Percentiles rank a stretch among this genome's conserved stretches.
These are phyloP conservation scores for Ostrea edulis DNA, from an alignment of 1,140 invertebrate species.

Conservation along the genomic window DNA sequence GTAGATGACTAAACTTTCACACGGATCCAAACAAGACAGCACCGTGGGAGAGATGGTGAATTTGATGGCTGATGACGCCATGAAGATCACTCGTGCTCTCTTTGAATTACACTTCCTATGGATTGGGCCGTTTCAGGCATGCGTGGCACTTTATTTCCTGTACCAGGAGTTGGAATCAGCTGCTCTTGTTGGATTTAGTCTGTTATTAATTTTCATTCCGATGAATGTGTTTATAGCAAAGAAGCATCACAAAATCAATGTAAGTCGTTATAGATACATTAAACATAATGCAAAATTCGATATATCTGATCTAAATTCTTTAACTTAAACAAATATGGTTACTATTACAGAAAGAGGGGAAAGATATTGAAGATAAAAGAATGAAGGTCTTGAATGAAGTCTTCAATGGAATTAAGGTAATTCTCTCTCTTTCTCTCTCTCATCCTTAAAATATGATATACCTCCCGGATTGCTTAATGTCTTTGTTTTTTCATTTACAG, in stretches of 20 bases:
- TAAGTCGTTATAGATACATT: background rate
- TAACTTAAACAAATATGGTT: background rate
- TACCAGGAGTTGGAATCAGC: background rate
- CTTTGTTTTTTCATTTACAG: background rate
- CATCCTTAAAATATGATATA: background rate
- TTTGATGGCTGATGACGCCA: slow-evolving; percentile 8
- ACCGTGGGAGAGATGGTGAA: slow-evolving; percentile 5
- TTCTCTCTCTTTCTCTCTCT: background rate
- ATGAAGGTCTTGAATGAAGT: slow-evolving; percentile 23
- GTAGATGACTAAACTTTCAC: slow-evolving; percentile 27
- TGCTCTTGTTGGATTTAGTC: background rate
- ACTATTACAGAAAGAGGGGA: background rate
- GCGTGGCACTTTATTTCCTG: background rate
- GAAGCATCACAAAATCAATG: slow-evolving; percentile 22
- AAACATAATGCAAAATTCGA: background rate
- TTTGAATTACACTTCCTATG: background rate
- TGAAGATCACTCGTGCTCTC: background rate
- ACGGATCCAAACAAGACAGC: background rate
- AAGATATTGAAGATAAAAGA: slow-evolving; percentile 5
- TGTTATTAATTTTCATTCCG: background rate
- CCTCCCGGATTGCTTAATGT: background rate
- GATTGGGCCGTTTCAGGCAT: slow-evolving; percentile 4
- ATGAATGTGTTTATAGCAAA: background rate
- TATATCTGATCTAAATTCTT: background rate
- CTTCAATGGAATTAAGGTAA: slow-evolving; percentile 4